Evolutionary conservation across 2,797 vertebrate species (phyloP).

Genomic region (Ctenopoma multispine): DNA sequence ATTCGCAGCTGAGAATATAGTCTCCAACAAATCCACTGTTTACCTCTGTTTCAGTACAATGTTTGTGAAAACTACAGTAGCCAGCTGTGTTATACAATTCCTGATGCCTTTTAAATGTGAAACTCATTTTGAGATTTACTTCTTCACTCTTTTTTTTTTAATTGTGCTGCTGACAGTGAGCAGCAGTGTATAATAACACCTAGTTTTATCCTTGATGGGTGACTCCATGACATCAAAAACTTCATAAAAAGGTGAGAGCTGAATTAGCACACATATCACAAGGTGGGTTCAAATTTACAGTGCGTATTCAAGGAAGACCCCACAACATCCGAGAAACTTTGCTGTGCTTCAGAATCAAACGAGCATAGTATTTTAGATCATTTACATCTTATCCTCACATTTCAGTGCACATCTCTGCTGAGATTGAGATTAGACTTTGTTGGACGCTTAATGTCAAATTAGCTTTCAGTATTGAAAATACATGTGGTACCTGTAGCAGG

Average conservation of each 20-base stretch:
- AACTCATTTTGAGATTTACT: too few species aligned
- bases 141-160: too few species aligned
- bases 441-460: slow-evolving; percentile 19
- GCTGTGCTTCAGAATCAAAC: neutral
- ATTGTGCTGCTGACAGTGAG: too few species aligned
- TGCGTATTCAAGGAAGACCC: neutral
- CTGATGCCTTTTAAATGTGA: too few species aligned
- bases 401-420: slow-evolving; percentile 11
- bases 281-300: neutral
- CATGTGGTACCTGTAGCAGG: neutral
- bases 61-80: too few species aligned
- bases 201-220: too few species aligned
- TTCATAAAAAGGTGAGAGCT: neutral
- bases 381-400: neutral
- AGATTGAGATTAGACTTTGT: neutral
- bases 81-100: too few species aligned
- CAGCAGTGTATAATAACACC: too few species aligned
- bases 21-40: too few species aligned
- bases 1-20: too few species aligned
- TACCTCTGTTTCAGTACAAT: too few species aligned
- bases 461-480: slow-evolving; percentile 25
- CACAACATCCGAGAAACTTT: neutral
- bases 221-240: neutral
- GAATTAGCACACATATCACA: neutral
- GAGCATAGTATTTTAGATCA: neutral